These are phyloP conservation scores for Hirundichthys speculiger DNA, from an alignment of 2,113 vertebrate genomes.

Conservation along the genomic window DNA sequence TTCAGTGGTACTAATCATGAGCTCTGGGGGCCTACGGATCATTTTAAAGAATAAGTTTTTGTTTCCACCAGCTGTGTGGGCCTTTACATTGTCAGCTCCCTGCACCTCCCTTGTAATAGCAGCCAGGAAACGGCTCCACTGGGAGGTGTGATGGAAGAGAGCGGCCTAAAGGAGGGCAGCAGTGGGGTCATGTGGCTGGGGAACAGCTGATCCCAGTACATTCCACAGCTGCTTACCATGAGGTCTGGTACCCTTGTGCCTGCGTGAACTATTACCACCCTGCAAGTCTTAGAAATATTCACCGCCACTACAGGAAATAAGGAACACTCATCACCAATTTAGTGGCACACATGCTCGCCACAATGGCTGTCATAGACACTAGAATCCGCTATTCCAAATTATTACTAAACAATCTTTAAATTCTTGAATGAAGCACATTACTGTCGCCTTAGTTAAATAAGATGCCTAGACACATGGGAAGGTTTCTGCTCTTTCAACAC, in stretches of 20 bases:
- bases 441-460: too few species aligned
- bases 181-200: conserved; percentile 42
- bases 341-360: conserved; percentile 28
- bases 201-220: conserved; percentile 55
- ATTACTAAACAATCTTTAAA: not conserved
- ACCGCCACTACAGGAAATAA: not conserved
- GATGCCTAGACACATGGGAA: too few species aligned
- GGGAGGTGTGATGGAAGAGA: conserved; percentile 26
- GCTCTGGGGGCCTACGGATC: too few species aligned
- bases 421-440: too few species aligned
- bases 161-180: conserved; percentile 14
- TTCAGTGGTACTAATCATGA: too few species aligned
- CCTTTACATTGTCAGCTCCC: conserved; percentile 3
- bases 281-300: conserved; percentile 3
- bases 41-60: too few species aligned
- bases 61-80: conserved; percentile 12
- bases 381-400: not conserved
- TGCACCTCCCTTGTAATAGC: not conserved
- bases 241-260: conserved; percentile 19
- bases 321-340: not conserved
- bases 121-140: not conserved
- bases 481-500: too few species aligned
- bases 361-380: conserved; percentile 24
- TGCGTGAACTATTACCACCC: conserved; percentile 5
- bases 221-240: conserved; percentile 54